A percentile compares a stretch with the other conserved stretches of the same genome.
Conservation (phyloP, 2,888 invertebrate species). For the Lasius fuliginosus region DNA sequence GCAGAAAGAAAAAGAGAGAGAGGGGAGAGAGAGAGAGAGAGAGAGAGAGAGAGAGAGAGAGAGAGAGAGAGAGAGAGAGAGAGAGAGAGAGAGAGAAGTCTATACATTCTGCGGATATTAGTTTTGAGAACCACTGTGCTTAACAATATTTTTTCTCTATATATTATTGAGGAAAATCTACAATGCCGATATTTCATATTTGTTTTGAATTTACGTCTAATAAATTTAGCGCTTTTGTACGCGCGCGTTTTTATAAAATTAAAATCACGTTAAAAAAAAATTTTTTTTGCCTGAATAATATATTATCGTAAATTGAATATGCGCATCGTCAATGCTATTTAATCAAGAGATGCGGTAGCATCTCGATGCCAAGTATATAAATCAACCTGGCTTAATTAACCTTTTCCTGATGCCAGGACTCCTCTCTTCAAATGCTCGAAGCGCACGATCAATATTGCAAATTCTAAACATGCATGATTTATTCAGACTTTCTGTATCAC, state of each 20-base stretch:
- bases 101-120: not conserved
- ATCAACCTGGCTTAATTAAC: conserved; percentile 35
- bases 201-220: not conserved
- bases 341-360: conserved; percentile 34
- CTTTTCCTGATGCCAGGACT: conserved; percentile 20
- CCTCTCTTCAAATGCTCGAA: conserved; percentile 5
- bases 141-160: not conserved
- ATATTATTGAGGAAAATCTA: not conserved
- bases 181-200: not conserved
- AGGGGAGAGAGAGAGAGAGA: no score
- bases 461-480: conserved; percentile 45
- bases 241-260: not conserved
- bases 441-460: conserved; percentile 43
- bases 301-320: conserved; percentile 38
- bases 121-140: not conserved
- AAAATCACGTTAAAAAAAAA: not conserved
- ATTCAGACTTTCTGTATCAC: conserved; percentile 4
- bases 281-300: not conserved
- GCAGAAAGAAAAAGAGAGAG: not conserved
- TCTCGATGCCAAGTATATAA: conserved; percentile 23
- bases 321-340: conserved; percentile 16
- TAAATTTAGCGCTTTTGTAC: not conserved
- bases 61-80: no score
- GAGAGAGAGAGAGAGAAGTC: not conserved
- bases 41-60: no score